A percentile compares a stretch with the other conserved stretches of the same genome.
Conservation (phyloP, 2,888 invertebrate species). For the Ophraella communa region DNA sequence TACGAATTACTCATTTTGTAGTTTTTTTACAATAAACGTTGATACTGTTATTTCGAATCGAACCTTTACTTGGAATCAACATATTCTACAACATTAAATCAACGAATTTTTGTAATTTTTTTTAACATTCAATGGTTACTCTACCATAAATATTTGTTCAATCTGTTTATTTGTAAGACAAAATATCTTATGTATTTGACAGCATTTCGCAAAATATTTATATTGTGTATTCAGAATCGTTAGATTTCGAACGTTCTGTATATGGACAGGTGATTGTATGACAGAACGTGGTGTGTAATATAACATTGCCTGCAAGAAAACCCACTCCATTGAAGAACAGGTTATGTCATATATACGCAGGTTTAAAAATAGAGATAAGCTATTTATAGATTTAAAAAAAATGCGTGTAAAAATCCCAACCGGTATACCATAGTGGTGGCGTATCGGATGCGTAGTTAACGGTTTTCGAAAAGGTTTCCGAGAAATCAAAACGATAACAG, state of each 20-base stretch:
- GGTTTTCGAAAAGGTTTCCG: not conserved
- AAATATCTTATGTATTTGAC: no score
- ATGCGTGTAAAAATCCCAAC: constrained; percentile 47
- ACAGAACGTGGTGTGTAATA: not conserved
- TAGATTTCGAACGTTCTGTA: not conserved
- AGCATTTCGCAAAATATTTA: no score
- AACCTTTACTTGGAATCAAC: no score
- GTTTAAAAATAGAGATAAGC: constrained; percentile 49
- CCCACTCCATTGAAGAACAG: constrained; percentile 37
- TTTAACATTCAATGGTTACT: no score
- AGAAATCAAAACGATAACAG: not conserved
- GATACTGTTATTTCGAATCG: no score
- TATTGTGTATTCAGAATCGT: no score
- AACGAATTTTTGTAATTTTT: no score
- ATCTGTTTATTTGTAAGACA: no score
- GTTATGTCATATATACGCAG: constrained; percentile 47
- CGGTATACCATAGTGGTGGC: constrained; percentile 46
- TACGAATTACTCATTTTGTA: no score
- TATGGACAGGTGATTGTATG: not conserved
- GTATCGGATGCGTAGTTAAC: not conserved
- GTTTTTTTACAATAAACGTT: no score
- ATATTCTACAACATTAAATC: no score
- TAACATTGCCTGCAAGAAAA: constrained; percentile 8
- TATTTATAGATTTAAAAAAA: constrained; percentile 49
- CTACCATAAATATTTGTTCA: no score